A percentile compares a stretch with the other conserved stretches of the same genome.
These are phyloP conservation scores for Pempheris klunzingeri DNA, from an alignment of 2,797 vertebrate genomes.

Conservation along the genomic window DNA sequence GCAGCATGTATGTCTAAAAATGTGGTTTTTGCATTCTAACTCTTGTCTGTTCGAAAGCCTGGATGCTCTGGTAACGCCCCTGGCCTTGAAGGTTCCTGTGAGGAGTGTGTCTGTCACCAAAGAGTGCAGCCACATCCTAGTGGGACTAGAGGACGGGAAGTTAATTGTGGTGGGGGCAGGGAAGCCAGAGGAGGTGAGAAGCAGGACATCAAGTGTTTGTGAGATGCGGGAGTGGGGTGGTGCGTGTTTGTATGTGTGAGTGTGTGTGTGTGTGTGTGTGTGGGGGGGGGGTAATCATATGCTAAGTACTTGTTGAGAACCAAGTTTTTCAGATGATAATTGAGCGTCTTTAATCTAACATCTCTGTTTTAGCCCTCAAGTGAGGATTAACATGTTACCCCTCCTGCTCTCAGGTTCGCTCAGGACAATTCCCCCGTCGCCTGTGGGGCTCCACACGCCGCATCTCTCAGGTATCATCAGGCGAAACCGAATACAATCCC, in stretches of 20 bases:
- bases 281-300: constrained; percentile 42
- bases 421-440: constrained; percentile 90
- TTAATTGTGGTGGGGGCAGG: constrained; percentile 96
- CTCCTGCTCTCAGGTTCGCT: constrained; percentile 86
- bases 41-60: constrained; percentile 82
- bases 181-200: constrained; percentile 93
- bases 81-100: constrained; percentile 93
- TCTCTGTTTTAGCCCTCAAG: constrained; percentile 44
- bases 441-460: constrained; percentile 92
- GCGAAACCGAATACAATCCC: constrained; percentile 94
- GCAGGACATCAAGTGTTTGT: constrained; percentile 36
- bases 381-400: constrained; percentile 43
- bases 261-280: background rate
- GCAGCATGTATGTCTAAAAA: background rate
- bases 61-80: constrained; percentile 76
- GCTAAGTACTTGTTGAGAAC: constrained; percentile 52
- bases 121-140: constrained; percentile 95
- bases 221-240: constrained; percentile 21
- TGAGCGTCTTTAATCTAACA: constrained; percentile 11
- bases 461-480: constrained; percentile 94
- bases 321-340: constrained; percentile 68
- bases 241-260: constrained; percentile 31
- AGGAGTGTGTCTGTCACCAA: constrained; percentile 94
- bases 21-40: background rate
- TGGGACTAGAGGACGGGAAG: constrained; percentile 95